Evolutionary conservation across 2,888 invertebrate genomes (phyloP).

Genomic region (Apeira syringaria): DNA sequence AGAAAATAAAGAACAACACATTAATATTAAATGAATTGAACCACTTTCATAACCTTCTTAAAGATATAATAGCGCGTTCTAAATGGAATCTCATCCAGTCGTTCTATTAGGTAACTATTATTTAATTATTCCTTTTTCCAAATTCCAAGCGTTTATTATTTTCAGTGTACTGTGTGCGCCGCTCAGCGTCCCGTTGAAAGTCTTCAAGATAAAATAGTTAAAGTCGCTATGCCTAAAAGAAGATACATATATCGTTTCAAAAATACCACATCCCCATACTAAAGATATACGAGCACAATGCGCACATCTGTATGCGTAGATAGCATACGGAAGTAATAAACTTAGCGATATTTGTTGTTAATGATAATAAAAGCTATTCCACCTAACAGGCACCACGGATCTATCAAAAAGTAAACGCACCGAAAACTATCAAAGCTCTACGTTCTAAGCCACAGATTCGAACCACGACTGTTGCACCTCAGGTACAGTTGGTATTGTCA

Average conservation of each 20-base stretch:
- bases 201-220: conserved; percentile 40
- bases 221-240: conserved; percentile 56
- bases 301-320: not conserved
- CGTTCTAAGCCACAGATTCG: not conserved
- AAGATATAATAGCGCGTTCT: conserved; percentile 9
- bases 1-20: not conserved
- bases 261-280: conserved; percentile 59
- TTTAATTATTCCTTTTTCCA: conserved; percentile 5
- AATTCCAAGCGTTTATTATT: conserved; percentile 32
- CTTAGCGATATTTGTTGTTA: not conserved
- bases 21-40: conserved; percentile 12
- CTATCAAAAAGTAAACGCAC: not conserved
- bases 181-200: conserved; percentile 31
- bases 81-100: conserved; percentile 11
- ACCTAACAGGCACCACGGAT: conserved; percentile 6
- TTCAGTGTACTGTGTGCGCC: conserved; percentile 60
- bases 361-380: conserved; percentile 2
- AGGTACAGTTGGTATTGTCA: conserved; percentile 47
- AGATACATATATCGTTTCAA: conserved; percentile 54
- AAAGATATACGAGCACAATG: conserved; percentile 21
- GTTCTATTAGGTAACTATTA: conserved; percentile 8
- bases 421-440: not conserved
- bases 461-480: conserved; percentile 41
- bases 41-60: conserved; percentile 10
- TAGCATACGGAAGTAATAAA: conserved; percentile 28